Base-by-base conservation (phyloP, 1,140 invertebrate species). In the Coboldia fuscipes region DNA sequence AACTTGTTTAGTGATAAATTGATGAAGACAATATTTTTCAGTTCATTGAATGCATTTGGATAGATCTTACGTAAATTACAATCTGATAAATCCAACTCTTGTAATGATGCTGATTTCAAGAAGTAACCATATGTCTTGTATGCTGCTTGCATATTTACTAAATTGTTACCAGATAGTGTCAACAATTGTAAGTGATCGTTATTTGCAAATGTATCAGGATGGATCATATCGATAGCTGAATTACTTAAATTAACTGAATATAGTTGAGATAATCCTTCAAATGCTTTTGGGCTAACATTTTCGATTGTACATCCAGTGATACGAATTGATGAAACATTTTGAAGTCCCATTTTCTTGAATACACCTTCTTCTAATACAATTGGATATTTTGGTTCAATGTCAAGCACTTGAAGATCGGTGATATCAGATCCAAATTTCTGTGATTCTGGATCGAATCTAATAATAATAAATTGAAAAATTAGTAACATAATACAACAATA, bases 171-270 rank as follows among this genome's bases (percentile, higher is more conserved):
- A 7, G 70, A 63, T 15, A 78, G 66, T n/a, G 68, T 68, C 2
- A 78, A 46, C 19, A 71, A 51, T 22, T 66, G 59, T 8, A 77
- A 46, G 40, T 72, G 68, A 24, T 61, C 66, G 41, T 72, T 73
- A 32, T 59, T 63, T 3, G 62, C 57, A 48, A 77, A 76, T 1
- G 68, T 68, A 37, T 75, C 64, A 0, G 70, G 67, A 41, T 73
- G 65, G 16, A 77, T 54, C 17, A 57, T 57, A 19, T 64, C 58
- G 13, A 76, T 51, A 28, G 61, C 63, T 32, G 72, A 73, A 40
- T 67, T 62, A 0, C 70, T 71, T 20, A 78, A 50, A 41, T 75
- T 75, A 0, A 77, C 61, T 3, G 68, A 61, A 35, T 68, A 72
- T 1, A 78, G 53, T 32, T 70, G 65, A 9, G 63, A 45, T 10